A percentile compares a stretch with the other conserved stretches of the same genome.
phyloP scores from a whole-genome alignment of 2,113 vertebrate genomes.

The Penelope pileata region DNA sequence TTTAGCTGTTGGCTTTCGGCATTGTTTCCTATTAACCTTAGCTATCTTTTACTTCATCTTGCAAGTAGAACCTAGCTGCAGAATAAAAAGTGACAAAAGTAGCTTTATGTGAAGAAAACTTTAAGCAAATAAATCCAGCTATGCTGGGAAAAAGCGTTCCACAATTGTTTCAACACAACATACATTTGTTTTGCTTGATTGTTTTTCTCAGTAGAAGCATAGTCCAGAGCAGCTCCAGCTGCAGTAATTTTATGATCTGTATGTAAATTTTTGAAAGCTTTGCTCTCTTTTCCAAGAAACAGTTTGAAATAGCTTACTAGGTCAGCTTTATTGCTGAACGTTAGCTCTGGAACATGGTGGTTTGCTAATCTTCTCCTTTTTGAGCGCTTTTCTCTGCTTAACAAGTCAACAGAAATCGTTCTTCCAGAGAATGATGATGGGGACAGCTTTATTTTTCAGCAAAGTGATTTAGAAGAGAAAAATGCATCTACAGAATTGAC shows the following conservation, averaged over 20 bases:
- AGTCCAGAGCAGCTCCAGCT: neutral
- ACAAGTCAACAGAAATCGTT: neutral
- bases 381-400: neutral
- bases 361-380: constrained; percentile 26
- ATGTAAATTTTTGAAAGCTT: neutral
- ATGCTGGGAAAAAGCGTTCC: neutral
- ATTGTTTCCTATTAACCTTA: neutral
- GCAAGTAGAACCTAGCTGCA: neutral
- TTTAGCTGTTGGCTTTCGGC: neutral
- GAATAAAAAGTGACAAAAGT: neutral
- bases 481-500: neutral
- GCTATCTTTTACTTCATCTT: neutral
- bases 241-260: neutral
- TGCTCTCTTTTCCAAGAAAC: constrained; percentile 6
- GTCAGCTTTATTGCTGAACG: neutral
- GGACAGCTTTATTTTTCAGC: neutral
- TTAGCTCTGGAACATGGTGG: neutral
- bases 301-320: neutral
- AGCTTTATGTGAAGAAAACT: neutral
- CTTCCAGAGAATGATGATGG: neutral
- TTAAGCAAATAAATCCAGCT: neutral
- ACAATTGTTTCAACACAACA: neutral
- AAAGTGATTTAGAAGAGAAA: neutral
- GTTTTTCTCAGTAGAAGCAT: neutral
- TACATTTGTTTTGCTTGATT: neutral